Evolutionary conservation across 2,888 invertebrate genomes (phyloP), one percentile per base, ranked within the genome.

Genomic region (Ophioninae sp.): DNA sequence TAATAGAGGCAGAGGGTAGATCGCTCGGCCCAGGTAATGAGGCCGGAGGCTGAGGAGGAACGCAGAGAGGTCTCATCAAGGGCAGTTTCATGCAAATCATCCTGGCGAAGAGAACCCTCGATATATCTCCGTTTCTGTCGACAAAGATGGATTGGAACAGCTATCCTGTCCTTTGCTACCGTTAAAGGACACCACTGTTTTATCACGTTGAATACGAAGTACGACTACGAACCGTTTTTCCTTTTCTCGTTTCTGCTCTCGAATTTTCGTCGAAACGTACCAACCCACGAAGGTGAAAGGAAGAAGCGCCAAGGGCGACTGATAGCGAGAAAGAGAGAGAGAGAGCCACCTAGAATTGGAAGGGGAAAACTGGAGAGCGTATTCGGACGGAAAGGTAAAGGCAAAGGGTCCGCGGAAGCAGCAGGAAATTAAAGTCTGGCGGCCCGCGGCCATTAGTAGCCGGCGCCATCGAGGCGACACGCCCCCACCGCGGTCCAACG

Each of bases 341-440:
- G 86, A 85, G 86, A 86, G 87, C 85, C 87, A 88, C 86, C 85
- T 88, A 86, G 87, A 83, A 59, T 23, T 85, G 83, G 84, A 67
- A 82, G 70, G 68, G 86, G 86, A 87, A 87, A 86, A 87, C 86
- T 87, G 87, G 82, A 83, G 84, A 87, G 86, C 82, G 85, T 87
- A 91, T 91, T 91, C 88, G 90, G 91, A 90, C 89, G 85, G 89
- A 91, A 90, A 91, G 91, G 91, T 91, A 90, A 89, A 90, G 87
- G 89, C 89, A 91, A 90, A 91, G 91, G 91, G 91, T 90, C 91
- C 92, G 92, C 92, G 92, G 92, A 91, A 91, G 93, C 92, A 90
- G 91, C 92, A 93, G 93, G 93, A 93, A 93, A 93, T 93, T 93
- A 93, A 93, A 92, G 93, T 93, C 93, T 93, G 93, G 92, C 92